Percentiles rank a stretch among this genome's conserved stretches.
phyloP scores from a whole-genome alignment of 2,797 vertebrate genomes.

The Coregonus ussuriensis region DNA sequence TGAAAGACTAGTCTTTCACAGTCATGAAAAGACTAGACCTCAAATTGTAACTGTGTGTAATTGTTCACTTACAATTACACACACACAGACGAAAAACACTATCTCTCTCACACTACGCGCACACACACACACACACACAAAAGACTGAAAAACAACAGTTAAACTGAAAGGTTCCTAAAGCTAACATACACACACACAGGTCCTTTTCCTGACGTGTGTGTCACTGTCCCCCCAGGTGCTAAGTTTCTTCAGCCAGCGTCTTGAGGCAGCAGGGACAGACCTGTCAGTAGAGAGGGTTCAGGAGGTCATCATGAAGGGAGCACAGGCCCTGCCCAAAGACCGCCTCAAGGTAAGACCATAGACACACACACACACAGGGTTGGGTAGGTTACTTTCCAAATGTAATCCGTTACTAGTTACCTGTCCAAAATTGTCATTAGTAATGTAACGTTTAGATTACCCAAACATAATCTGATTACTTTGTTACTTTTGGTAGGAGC shows the following conservation, averaged over 20 bases:
- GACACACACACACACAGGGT: neutral
- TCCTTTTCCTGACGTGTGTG: neutral
- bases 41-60: neutral
- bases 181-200: neutral
- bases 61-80: no score
- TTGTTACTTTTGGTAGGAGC: no score
- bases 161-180: neutral
- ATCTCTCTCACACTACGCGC: no score
- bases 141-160: neutral
- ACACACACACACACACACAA: no score
- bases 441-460: no score
- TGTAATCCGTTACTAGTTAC: no score
- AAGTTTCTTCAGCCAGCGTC: conserved; percentile 91
- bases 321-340: conserved; percentile 92
- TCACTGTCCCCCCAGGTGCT: conserved; percentile 81
- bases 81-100: no score
- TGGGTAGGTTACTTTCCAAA: no score
- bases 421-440: no score
- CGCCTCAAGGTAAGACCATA: conserved; percentile 84
- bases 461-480: no score
- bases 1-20: neutral
- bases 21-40: no score
- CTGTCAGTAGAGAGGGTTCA: conserved; percentile 95
- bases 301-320: conserved; percentile 98
- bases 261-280: conserved; percentile 92